A percentile compares a stretch with the other conserved stretches of the same genome.
Conservation (phyloP, 2,797 vertebrate genomes). For the Lerista edwardsae region DNA sequence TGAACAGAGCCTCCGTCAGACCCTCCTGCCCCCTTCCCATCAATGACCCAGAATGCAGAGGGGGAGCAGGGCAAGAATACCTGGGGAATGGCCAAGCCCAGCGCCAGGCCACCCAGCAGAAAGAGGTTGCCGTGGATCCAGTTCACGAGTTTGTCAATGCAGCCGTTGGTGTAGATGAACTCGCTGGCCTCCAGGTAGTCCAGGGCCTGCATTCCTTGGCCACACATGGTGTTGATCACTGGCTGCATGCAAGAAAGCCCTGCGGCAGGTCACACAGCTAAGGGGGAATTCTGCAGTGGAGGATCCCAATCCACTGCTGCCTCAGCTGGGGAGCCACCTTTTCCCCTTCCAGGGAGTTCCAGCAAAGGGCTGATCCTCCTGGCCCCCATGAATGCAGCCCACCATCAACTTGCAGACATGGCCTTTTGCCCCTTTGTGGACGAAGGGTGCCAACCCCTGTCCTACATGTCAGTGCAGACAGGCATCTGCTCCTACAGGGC, state of each 20-base stretch:
- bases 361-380: too few species aligned
- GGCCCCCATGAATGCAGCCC: too few species aligned
- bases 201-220: constrained; percentile 82
- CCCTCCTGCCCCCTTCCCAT: too few species aligned
- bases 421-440: too few species aligned
- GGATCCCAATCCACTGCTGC: too few species aligned
- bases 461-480: too few species aligned
- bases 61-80: constrained; percentile 63
- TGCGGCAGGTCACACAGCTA: not conserved
- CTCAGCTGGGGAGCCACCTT: too few species aligned
- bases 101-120: constrained; percentile 87
- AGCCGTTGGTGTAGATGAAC: constrained; percentile 89
- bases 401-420: too few species aligned
- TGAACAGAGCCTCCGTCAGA: not conserved
- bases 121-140: constrained; percentile 95
- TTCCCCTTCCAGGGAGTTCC: too few species aligned
- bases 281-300: not conserved
- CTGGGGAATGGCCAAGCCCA: constrained; percentile 93
- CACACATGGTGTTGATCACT: constrained; percentile 95
- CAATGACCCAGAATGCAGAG: not conserved
- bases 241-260: constrained; percentile 64
- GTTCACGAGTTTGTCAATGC: constrained; percentile 91
- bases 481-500: too few species aligned
- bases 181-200: constrained; percentile 75
- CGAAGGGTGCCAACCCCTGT: too few species aligned